Evolutionary conservation across 2,888 invertebrate genomes (phyloP), one percentile per base, ranked within the genome.

Genomic region (Timema podura): DNA sequence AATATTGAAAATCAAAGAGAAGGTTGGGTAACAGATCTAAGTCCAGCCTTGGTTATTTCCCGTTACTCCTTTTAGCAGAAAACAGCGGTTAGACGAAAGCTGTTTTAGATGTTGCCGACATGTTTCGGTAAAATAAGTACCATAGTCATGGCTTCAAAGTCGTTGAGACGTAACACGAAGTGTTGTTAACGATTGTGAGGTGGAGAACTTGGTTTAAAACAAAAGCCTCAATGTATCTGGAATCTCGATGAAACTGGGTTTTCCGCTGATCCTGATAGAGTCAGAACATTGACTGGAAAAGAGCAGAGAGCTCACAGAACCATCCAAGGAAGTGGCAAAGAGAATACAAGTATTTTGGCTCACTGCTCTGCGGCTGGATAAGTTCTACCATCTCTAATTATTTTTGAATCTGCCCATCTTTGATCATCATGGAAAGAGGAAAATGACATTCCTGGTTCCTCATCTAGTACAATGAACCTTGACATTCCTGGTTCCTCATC

Each of bases 341-440:
- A 59, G 9, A 57, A 57, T 57, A 57, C 57, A n/a, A 57, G 57
- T 57, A 5, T 57, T 3, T 13, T 57, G 57, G 57, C 59, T 44
- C 3, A 5, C 59, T 59, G 59, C 13, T 15, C 16, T 59, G 59
- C 59, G 16, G 59, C 16, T 59, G 59, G 59, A 9, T 8, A 5
- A 45, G 6, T 59, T 30, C 59, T 16, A 11, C 59, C 16, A 59
- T 16, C 59, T 44, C 5, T 59, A 59, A 44, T 59, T 15, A 59
- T 59, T 44, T 59, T 59, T 15, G 16, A 59, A 59, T 30, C 10
- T 44, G 9, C 30, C 30, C 30, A 59, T 15, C 16, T 59, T 15
- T 59, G 15, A 16, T 59, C 59, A 8, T 10, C 59, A 30, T 15
- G 59, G 16, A 59, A 59, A 59, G 59, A 10, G 6, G 5, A 7